Base-by-base conservation (phyloP, 2,113 vertebrate species). In the Centropus bengalensis region DNA sequence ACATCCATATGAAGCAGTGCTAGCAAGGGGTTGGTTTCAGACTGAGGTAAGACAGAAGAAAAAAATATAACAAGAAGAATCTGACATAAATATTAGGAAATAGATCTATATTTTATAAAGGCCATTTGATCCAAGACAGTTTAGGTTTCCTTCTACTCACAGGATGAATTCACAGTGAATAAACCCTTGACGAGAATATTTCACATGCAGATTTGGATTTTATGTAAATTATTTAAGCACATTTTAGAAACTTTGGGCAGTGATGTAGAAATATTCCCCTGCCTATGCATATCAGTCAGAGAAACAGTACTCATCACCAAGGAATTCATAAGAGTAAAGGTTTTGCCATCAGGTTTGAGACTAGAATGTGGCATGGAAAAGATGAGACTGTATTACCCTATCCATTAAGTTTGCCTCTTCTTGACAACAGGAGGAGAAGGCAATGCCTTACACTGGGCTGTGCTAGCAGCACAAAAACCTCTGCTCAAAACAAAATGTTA, bases 201-300 rank as follows among this genome's bases (percentile, higher is more conserved):
- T 96, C 91, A 93, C 91, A 95, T 36, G 79, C 68, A 89, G 82
- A 94, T 93, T 91, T 88, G 73, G 82, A 74, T 94, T 94, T 96
- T 86, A 95, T 81, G 91, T 95, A 92, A 95, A 96, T 94, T 89
- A 96, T 91, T 96, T 69, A 95, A 93, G 77, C 22, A 32, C 52
- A 73, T 74, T 91, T 83, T 33, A 93, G 84, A 66, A 89, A 86
- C 82, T 83, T 91, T 87, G 80, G 40, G 82, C 94, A 91, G 71
- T 8, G 62, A 90, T 52, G 73, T 68, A 90, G 88, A 86, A 96
- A 88, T 26, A 27, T 64, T 91, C 79, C 82, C 76, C 49, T 86
- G 91, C 68, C 91, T 89, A 4, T 10, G 14, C 36, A 2, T 17
- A 88, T 88, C 87, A 77, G 85, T 68, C 93, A 91, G 59, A 87